Percentiles rank a stretch among this genome's conserved stretches.
These are phyloP conservation scores for Malacosoma neustria DNA, from an alignment of 2,888 invertebrate species.

Conservation along the genomic window DNA sequence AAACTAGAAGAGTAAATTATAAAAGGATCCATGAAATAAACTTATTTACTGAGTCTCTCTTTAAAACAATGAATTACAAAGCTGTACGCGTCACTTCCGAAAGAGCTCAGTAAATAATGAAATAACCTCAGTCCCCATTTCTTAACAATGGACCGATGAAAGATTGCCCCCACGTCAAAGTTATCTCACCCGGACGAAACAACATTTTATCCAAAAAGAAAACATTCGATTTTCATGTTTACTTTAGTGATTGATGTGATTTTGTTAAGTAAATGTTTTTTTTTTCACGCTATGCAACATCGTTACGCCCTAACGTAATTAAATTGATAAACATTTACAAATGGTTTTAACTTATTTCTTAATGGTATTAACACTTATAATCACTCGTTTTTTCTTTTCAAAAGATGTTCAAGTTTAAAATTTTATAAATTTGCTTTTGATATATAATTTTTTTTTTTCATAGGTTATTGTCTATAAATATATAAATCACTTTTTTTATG, in stretches of 20 bases:
- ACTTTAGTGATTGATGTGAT: conserved; percentile 23
- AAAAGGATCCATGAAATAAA: too few species aligned
- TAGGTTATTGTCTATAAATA: too few species aligned
- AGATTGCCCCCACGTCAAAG: conserved; percentile 19
- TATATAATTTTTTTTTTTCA: too few species aligned
- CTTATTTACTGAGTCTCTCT: too few species aligned
- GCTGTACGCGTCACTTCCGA: not conserved
- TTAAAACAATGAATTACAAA: not conserved
- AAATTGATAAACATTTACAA: not conserved
- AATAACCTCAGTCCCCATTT: conserved; percentile 1
- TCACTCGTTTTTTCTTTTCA: too few species aligned
- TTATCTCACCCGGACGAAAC: conserved; percentile 16
- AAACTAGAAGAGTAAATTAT: too few species aligned
- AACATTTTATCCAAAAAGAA: conserved; percentile 11
- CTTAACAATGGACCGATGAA: conserved; percentile 12
- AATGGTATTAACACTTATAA: conserved; percentile 1
- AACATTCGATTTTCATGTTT: conserved; percentile 15
- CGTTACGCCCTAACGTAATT: conserved; percentile 1
- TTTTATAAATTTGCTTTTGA: too few species aligned
- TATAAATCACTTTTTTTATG: too few species aligned
- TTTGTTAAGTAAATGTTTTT: conserved; percentile 8
- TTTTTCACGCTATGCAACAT: conserved; percentile 6
- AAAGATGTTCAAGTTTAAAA: too few species aligned
- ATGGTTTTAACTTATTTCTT: conserved; percentile 18
- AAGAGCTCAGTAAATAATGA: conserved; percentile 3